These are phyloP conservation scores for Melinaea menophilus DNA, from an alignment of 2,888 invertebrate genomes.

Conservation along the genomic window DNA sequence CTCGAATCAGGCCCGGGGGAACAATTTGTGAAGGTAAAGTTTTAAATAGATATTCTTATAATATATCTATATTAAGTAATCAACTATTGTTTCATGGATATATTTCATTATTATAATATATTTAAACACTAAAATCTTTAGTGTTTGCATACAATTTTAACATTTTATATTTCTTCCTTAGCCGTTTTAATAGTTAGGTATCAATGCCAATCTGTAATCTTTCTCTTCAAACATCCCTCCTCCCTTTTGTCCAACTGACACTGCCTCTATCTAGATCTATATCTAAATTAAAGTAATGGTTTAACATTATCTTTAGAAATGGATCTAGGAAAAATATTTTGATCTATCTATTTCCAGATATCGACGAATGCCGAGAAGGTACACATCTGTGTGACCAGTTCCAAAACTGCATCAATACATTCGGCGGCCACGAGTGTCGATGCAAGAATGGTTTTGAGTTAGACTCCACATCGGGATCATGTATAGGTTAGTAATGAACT, in stretches of 20 bases:
- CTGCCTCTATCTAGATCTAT: too few relatives aligned
- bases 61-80: too few relatives aligned
- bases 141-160: too few relatives aligned
- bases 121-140: too few relatives aligned
- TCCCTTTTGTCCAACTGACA: too few relatives aligned
- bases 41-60: neutral
- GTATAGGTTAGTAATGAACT: constrained; percentile 54
- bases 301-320: neutral
- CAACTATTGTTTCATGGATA: too few relatives aligned
- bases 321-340: neutral
- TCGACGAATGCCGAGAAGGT: constrained; percentile 88
- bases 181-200: too few relatives aligned
- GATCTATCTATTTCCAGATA: constrained; percentile 74
- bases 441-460: constrained; percentile 70
- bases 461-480: constrained; percentile 59
- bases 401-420: constrained; percentile 74
- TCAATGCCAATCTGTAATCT: too few relatives aligned
- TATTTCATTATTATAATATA: too few relatives aligned
- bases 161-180: too few relatives aligned
- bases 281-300: too few relatives aligned
- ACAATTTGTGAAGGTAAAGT: constrained; percentile 80
- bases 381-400: constrained; percentile 68
- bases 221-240: too few relatives aligned
- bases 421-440: constrained; percentile 71
- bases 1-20: constrained; percentile 64